Conservation (phyloP, 2,113 vertebrate genomes). For the Rhinichthys klamathensis region DNA sequence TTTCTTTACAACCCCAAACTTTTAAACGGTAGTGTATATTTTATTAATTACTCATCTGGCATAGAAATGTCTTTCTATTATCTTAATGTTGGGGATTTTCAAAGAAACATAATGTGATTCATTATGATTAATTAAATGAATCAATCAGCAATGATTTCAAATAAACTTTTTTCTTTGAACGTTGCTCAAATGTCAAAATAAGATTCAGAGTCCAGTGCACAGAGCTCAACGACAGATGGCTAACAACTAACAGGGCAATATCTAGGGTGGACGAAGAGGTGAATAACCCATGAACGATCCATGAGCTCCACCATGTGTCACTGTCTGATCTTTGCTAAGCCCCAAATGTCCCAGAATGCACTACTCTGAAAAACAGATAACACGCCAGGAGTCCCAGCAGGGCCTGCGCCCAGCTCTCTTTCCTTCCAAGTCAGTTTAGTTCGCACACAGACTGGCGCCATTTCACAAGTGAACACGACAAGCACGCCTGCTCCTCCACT, state of each 20-base stretch:
- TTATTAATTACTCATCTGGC: background rate
- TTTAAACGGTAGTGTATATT: background rate
- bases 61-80: background rate
- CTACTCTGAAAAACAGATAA: slow-evolving; percentile 59
- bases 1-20: background rate
- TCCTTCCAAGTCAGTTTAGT: slow-evolving; percentile 54
- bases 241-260: background rate
- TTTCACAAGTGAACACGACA: slow-evolving; percentile 59
- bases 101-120: background rate
- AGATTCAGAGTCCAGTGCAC: background rate
- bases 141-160: background rate
- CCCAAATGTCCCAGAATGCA: slow-evolving; percentile 50
- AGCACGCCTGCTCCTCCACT: slow-evolving; percentile 53
- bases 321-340: slow-evolving; percentile 62
- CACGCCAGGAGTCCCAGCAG: slow-evolving; percentile 41
- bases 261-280: slow-evolving; percentile 29
- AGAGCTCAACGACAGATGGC: background rate
- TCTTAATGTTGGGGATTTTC: background rate
- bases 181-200: background rate
- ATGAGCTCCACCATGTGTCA: slow-evolving; percentile 65
- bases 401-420: slow-evolving; percentile 9
- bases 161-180: background rate
- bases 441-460: slow-evolving; percentile 49
- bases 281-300: slow-evolving; percentile 54
- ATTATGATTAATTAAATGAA: background rate